Conservation (phyloP, 2,888 invertebrate genomes). For the Quadroppia sp. region DNA sequence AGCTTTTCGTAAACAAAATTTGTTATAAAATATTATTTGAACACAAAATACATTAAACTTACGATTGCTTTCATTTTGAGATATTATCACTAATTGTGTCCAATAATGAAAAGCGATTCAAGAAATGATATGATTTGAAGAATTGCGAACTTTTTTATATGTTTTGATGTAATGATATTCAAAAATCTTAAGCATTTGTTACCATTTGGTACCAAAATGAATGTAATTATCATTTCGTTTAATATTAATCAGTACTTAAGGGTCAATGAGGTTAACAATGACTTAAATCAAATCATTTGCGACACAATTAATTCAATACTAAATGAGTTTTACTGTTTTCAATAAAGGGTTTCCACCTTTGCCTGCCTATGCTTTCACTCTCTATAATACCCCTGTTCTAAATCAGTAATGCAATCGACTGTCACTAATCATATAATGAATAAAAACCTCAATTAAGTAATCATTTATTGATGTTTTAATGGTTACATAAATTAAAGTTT, state of each 20-base stretch:
- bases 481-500: not conserved
- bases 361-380: slow-evolving; percentile 1
- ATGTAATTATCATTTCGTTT: not conserved
- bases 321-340: not conserved
- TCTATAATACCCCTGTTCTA: not conserved
- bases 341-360: not conserved
- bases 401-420: not conserved
- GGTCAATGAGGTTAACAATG: not conserved
- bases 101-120: not conserved
- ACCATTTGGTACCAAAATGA: slow-evolving; percentile 18
- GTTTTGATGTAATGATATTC: slow-evolving; percentile 20
- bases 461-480: not conserved
- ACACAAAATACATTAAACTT: not conserved
- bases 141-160: not conserved
- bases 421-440: not conserved
- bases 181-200: not conserved
- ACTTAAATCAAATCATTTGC: not conserved
- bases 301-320: too few relatives aligned
- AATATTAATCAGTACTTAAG: not conserved
- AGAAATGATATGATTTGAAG: not conserved
- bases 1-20: not conserved
- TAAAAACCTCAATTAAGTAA: too few relatives aligned
- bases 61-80: slow-evolving; percentile 8
- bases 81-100: not conserved
- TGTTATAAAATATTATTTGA: not conserved